These are phyloP conservation scores for Drosophila melanosoma DNA, from an alignment of 2,888 invertebrate species.

Conservation along the genomic window DNA sequence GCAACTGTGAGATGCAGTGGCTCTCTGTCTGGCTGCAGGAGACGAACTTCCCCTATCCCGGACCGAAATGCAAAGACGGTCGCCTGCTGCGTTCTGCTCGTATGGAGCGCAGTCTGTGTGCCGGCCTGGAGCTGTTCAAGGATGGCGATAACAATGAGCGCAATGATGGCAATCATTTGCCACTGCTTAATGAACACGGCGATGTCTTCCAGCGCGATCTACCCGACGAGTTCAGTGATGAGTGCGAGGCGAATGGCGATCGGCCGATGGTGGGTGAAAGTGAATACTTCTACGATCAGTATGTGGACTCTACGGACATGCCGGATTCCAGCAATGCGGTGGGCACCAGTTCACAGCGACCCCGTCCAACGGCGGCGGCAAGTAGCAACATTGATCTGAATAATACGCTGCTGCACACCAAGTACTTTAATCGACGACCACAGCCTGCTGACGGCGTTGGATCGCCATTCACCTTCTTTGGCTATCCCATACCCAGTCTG, in stretches of 20 bases:
- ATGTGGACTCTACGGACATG: constrained; percentile 89
- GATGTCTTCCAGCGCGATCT: constrained; percentile 87
- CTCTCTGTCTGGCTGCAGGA: constrained; percentile 93
- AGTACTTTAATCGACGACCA: constrained; percentile 82
- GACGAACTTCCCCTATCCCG: constrained; percentile 88
- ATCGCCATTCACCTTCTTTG: constrained; percentile 92
- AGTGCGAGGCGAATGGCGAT: constrained; percentile 85
- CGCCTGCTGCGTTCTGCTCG: constrained; percentile 90
- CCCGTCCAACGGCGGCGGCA: constrained; percentile 84
- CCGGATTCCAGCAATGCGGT: constrained; percentile 83
- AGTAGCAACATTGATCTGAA: constrained; percentile 87
- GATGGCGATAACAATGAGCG: constrained; percentile 69
- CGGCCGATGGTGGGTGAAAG: constrained; percentile 90
- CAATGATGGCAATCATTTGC: constrained; percentile 85
- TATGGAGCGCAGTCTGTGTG: constrained; percentile 89
- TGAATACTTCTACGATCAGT: constrained; percentile 93
- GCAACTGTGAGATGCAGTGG: constrained; percentile 94
- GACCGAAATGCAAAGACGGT: constrained; percentile 92
- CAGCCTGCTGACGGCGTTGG: constrained; percentile 55
- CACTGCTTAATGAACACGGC: constrained; percentile 89
- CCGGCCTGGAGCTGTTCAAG: constrained; percentile 76
- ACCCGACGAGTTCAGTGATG: constrained; percentile 86
- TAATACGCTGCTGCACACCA: constrained; percentile 84
- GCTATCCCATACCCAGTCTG: constrained; percentile 91
- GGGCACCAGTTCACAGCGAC: constrained; percentile 75